These are phyloP conservation scores for Dryobota labecula DNA, from an alignment of 2,888 invertebrate genomes.

Conservation along the genomic window DNA sequence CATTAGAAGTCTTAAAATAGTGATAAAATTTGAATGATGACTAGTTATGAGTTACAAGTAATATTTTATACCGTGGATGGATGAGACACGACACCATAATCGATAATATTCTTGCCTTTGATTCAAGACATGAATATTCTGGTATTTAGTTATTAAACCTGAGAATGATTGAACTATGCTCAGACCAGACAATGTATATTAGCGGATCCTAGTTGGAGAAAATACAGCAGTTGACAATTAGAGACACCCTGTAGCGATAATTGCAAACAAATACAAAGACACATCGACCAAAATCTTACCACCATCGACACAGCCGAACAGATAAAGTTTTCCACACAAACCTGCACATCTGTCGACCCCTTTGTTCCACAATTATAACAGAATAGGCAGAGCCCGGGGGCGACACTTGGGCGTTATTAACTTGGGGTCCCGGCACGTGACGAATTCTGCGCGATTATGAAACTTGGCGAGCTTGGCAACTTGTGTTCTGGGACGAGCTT, in stretches of 20 bases:
- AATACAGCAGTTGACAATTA: background rate
- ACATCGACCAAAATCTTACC: conserved; percentile 19
- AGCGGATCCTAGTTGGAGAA: background rate
- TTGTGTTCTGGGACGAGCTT: conserved; percentile 45
- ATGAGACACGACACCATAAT: background rate
- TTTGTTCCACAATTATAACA: conserved; percentile 65
- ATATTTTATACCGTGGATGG: background rate
- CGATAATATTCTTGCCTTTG: background rate
- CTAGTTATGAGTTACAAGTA: background rate
- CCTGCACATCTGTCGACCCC: conserved; percentile 59
- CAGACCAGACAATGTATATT: background rate
- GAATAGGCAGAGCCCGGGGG: conserved; percentile 59
- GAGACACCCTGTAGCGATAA: conserved; percentile 4
- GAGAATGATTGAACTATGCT: background rate
- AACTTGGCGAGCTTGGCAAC: conserved; percentile 65
- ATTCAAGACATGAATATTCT: background rate
- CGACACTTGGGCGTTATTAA: conserved; percentile 70
- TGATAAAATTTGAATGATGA: too few species aligned
- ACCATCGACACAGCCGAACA: conserved; percentile 44
- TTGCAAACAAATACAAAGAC: conserved; percentile 32
- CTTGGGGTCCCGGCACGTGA: conserved; percentile 70
- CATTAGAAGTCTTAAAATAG: too few species aligned
- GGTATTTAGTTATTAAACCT: background rate
- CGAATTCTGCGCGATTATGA: conserved; percentile 73
- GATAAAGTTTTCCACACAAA: conserved; percentile 54